Evolutionary conservation across 1,140 invertebrate genomes (phyloP), one percentile per base, ranked within the genome.

Genomic region (Cherax quadricarinatus): DNA sequence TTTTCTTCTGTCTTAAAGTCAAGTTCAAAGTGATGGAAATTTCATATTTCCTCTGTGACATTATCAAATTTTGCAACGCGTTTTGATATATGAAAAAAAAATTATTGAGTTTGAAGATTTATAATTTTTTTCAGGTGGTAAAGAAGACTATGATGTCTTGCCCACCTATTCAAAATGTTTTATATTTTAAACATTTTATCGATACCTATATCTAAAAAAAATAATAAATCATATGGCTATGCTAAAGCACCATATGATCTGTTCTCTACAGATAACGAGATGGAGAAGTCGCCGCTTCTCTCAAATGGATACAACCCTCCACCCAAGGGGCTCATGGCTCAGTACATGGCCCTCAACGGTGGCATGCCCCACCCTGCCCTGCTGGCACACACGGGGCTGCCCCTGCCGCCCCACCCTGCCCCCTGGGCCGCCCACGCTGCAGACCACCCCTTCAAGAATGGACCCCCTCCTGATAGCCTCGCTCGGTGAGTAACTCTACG

Each of bases 271-370:
- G 97, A 98, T 95, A 97, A 97, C 83, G 96, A 97, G 93, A 95
- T 98, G 96, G 98, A 98, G 95, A 99, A 99, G 95, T 98, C 98
- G 49, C 98, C 98, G 30, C 96, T 98, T 10, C 95, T 99, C 86
- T 97, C 98, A 62, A 99, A 99, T 95, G 98, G 98, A 62, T 99
- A 99, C 96, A 98, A 98, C 95, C 98, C 98, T 93, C 94, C 95
- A 85, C 93, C 93, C 86, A 88, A 94, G 70, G 88, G 93, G 48
- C 78, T 94, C 66, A 94, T 93, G 92, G 94, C 86, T 48, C 87
- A 93, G 70, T 93, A 92, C 87, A 93, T 93, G 93, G 93, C 93
- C 82, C 85, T 93, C 53, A 94, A 93, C 53, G 93, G 93, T 18
- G 93, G 93, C 24, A 90, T 94, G 88, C 93, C 93, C 80, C 93